These are phyloP conservation scores for Petrocephalus sullivani DNA, from an alignment of 2,797 vertebrate species.

Conservation along the genomic window DNA sequence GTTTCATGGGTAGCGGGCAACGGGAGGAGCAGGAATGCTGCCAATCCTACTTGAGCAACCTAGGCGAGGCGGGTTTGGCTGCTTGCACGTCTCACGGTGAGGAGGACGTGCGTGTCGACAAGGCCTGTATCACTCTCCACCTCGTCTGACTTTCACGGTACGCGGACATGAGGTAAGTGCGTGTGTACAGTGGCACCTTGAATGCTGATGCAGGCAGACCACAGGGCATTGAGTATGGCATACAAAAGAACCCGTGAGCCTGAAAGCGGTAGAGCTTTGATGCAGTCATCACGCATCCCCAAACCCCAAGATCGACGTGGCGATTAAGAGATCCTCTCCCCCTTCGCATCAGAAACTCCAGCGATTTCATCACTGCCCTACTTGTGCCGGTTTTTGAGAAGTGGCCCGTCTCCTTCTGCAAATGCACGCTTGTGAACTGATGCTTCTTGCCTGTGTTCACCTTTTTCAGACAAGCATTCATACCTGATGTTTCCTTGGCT, in stretches of 20 bases:
- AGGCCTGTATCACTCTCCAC: conserved; percentile 15
- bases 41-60: not conserved
- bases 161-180: conserved; percentile 17
- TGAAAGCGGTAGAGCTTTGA: conserved; percentile 21
- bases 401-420: not conserved
- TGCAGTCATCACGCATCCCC: conserved; percentile 3
- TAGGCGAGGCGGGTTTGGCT: not conserved
- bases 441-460: not conserved
- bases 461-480: not conserved
- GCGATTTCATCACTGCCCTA: not conserved
- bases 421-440: not conserved
- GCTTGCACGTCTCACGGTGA: not conserved
- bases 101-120: not conserved
- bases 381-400: not conserved
- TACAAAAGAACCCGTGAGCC: conserved; percentile 19
- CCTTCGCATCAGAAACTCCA: not conserved
- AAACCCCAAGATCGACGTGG: not conserved
- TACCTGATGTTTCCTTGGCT: not conserved
- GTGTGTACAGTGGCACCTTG: conserved; percentile 8
- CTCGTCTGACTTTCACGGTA: conserved; percentile 15
- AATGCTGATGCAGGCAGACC: not conserved
- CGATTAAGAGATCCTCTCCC: not conserved
- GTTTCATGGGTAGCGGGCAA: not conserved
- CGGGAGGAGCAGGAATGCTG: not conserved
- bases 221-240: conserved; percentile 14